Evolutionary conservation across 2,888 invertebrate genomes (phyloP), one percentile per base, ranked within the genome.

Genomic region (Orthosia gothica): DNA sequence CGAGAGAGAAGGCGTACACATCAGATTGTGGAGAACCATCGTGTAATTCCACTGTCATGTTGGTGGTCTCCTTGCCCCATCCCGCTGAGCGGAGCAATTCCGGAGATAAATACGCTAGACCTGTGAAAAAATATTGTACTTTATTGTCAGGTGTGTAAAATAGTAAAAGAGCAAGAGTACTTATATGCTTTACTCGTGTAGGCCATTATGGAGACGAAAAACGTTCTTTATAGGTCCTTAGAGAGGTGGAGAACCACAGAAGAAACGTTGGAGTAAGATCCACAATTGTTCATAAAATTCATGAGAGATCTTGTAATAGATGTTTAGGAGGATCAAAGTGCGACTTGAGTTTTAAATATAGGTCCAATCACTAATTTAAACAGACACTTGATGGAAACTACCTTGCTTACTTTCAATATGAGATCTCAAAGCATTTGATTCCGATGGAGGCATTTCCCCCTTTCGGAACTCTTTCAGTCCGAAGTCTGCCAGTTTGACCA

Each of bases 401-500:
- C 20, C 11, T n/a, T 57, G 94, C 97, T 96, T 95, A 98, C 98
- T 98, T 93, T 97, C 97, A 90, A 98, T 97, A 94, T 98, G 98
- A 87, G 97, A 97, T 89, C 97, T 96, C 71, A 97, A 93, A 76
- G 97, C 97, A 40, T 92, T 94, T 0, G 97, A 96, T 82, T 98
- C 98, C 0, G 96, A 95, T 45, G 97, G 97, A 59, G 97, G 97
- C 84, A 98, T 97, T 83, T 98, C 98, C 18, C 98, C 98, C 83
- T 97, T 97, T 89, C 99, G 98, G 92, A 99, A 99, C 91, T 99
- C 98, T 84, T 98, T 97, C 62, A 99, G 97, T 1, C 99, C 99
- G 91, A 99, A 99, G 95, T 99, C 99, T 1, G 99, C 97, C 49
- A 99, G 97, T 93, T 99, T 99, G 65, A 99, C 98, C 76, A 99